Evolutionary conservation across 1,140 invertebrate species (phyloP), one percentile per base, ranked within the genome.

Genomic region (Hylaeus volcanicus): DNA sequence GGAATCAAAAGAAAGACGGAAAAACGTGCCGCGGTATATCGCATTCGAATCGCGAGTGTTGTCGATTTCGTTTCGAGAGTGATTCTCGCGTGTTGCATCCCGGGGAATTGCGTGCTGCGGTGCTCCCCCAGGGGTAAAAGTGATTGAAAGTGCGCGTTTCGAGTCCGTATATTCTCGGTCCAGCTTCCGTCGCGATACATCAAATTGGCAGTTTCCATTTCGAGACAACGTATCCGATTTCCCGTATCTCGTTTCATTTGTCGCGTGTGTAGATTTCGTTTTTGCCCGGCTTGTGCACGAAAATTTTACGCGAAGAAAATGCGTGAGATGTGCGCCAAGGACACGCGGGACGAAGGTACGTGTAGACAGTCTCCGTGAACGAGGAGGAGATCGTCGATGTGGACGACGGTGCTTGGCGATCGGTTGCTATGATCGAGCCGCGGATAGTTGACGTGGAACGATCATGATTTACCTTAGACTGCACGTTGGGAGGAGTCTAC

Each of bases 381-480:
- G 15, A 3, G 37, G 15, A 64, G 9, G 14, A 12, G 51, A 51
- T 51, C 51, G 51, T 51, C 51, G 5, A 11, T 2, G 39, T 37
- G 69, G 56, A 77, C 39, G 73, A 79, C 68, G 83, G 39, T 68
- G 45, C 64, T 63, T 75, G 81, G 66, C 56, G 74, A 87, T 81
- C 81, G 76, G 76, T 88, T 88, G 87, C 78, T 88, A 86, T 88
- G 87, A 87, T 88, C 79, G 82, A 81, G 83, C 73, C 88, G 85
- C 82, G 83, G 65, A 73, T 64, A 72, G 70, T 76, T 88, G 80
- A 88, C 85, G 85, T 83, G 82, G 74, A 84, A 82, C 77, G 86
- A 91, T 90, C 89, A 93, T 93, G 91, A 92, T 92, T 90, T 86
- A 89, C 84, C 85, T 91, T 73, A 86, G 89, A 81, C 86, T 89